Evolutionary conservation across 1,140 invertebrate genomes (phyloP).

Genomic region (Zaprionus inermis): DNA sequence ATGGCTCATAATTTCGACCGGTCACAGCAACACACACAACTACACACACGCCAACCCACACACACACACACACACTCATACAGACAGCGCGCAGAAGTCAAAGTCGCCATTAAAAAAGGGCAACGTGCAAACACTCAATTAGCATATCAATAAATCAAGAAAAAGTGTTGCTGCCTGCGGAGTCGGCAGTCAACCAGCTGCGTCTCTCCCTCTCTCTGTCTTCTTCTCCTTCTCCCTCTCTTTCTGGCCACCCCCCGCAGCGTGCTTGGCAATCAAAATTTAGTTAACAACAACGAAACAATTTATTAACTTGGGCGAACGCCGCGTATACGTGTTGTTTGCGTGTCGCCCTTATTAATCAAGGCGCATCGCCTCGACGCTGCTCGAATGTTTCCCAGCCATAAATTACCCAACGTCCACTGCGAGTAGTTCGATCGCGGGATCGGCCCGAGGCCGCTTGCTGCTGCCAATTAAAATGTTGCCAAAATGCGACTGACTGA

Average conservation of each 20-base stretch:
- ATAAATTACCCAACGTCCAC: slow-evolving; percentile 48
- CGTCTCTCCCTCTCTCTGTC: not conserved
- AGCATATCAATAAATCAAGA: slow-evolving; percentile 81
- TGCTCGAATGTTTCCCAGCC: slow-evolving; percentile 31
- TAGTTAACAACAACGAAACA: slow-evolving; percentile 77
- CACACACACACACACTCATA: slow-evolving; percentile 29
- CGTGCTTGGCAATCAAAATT: slow-evolving; percentile 68
- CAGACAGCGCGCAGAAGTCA: slow-evolving; percentile 22
- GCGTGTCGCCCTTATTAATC: slow-evolving; percentile 74
- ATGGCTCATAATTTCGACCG: slow-evolving; percentile 76
- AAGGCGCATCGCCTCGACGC: slow-evolving; percentile 15
- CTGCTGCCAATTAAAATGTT: slow-evolving; percentile 48
- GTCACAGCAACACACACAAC: slow-evolving; percentile 9
- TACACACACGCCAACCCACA: slow-evolving; percentile 23
- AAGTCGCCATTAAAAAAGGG: slow-evolving; percentile 42
- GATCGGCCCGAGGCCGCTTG: too few relatives aligned
- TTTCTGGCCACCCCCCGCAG: not conserved
- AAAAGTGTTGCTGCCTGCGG: slow-evolving; percentile 59
- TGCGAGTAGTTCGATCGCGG: slow-evolving; percentile 41
- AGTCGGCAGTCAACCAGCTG: too few relatives aligned
- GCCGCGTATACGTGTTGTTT: slow-evolving; percentile 68
- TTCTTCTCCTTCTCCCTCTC: not conserved
- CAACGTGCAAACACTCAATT: slow-evolving; percentile 81
- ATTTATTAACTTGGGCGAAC: slow-evolving; percentile 68
- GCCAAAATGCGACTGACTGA: slow-evolving; percentile 3